Evolutionary conservation across 2,888 invertebrate species (phyloP).

Genomic region (Diabrotica balteata): DNA sequence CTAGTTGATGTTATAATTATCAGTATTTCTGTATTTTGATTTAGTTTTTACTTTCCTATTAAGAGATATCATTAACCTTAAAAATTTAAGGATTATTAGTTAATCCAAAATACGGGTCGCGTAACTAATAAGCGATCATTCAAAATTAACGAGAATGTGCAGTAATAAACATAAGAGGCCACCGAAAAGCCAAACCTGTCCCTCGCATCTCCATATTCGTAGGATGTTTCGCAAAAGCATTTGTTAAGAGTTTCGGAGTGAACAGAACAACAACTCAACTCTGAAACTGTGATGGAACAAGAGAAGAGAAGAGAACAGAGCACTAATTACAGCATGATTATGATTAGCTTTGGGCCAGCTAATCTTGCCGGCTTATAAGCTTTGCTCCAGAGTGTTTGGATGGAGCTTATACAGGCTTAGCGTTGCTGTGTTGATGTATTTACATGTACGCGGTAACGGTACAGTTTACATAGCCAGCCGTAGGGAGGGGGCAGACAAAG

Average conservation of each 20-base stretch:
- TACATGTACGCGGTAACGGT: slow-evolving; percentile 38
- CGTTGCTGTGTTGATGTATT: slow-evolving; percentile 52
- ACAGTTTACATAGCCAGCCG: slow-evolving; percentile 7
- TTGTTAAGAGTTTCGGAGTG: slow-evolving; percentile 9
- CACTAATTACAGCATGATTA: slow-evolving; percentile 61
- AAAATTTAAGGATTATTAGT: no score
- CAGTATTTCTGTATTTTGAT: no score
- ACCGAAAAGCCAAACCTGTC: slow-evolving; percentile 18
- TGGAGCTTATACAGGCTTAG: slow-evolving; percentile 56
- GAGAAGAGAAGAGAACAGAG: slow-evolving; percentile 28
- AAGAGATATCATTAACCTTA: no score
- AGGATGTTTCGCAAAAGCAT: slow-evolving; percentile 11
- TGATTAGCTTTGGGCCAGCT: slow-evolving; percentile 61
- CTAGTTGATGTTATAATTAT: no score
- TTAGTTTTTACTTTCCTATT: no score
- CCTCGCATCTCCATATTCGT: slow-evolving; percentile 11
- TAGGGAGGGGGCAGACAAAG: background rate
- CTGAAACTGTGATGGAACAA: slow-evolving; percentile 23
- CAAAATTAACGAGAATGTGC: slow-evolving; percentile 3
- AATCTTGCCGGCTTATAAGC: slow-evolving; percentile 58
- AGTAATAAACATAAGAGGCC: slow-evolving; percentile 8
- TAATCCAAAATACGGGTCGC: no score
- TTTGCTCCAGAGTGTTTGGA: slow-evolving; percentile 57
- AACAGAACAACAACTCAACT: slow-evolving; percentile 26
- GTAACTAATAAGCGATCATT: background rate